A percentile compares a stretch with the other conserved stretches of the same genome.
Evolutionary conservation across 2,113 vertebrate genomes (phyloP).

Genomic region (Lepisosteus osseus): DNA sequence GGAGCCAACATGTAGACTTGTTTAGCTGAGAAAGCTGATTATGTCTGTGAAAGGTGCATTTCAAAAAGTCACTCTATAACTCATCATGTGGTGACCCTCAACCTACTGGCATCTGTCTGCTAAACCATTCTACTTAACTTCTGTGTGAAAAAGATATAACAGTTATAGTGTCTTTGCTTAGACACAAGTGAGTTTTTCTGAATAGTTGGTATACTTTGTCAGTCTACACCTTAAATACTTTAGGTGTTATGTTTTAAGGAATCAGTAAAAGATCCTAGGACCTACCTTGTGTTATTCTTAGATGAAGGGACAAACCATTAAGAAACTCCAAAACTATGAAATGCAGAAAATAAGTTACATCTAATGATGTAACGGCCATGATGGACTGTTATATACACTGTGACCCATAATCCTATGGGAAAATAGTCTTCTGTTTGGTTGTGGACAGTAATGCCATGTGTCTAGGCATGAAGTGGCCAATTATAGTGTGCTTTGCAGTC

Average conservation of each 20-base stretch:
- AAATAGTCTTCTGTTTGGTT: background rate
- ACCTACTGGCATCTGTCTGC: background rate
- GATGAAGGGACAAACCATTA: background rate
- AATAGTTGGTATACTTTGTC: too few relatives aligned
- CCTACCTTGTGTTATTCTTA: too few relatives aligned
- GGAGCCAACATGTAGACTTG: constrained; percentile 33
- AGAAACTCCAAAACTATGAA: background rate
- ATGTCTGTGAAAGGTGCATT: constrained; percentile 28
- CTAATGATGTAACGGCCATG: background rate
- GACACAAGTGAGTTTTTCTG: too few relatives aligned
- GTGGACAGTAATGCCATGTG: background rate
- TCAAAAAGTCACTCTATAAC: constrained; percentile 34
- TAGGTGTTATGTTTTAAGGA: too few relatives aligned
- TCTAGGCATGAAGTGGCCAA: background rate
- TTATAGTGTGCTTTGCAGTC: background rate
- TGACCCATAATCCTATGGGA: background rate
- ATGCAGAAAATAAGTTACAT: background rate
- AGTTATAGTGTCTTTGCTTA: too few relatives aligned
- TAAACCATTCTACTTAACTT: too few relatives aligned
- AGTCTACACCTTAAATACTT: too few relatives aligned
- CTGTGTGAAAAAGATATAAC: too few relatives aligned
- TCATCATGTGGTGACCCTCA: background rate
- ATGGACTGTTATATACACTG: background rate
- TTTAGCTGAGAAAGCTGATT: constrained; percentile 52
- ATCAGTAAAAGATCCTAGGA: too few relatives aligned